Conservation (phyloP, 2,888 invertebrate species). For the Ornithoptera priamus region DNA sequence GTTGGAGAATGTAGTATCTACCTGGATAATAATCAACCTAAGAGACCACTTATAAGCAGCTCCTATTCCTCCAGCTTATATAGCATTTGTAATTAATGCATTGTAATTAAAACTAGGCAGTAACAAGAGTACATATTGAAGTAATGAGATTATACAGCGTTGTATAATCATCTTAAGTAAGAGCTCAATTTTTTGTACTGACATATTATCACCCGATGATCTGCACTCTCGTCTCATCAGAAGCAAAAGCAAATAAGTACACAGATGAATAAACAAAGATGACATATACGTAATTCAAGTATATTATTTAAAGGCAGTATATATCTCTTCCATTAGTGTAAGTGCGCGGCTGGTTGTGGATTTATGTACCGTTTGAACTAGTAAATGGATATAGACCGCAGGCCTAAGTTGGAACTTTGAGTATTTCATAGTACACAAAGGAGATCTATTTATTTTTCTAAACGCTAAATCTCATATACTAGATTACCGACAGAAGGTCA, state of each 20-base stretch:
- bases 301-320: conserved; percentile 6
- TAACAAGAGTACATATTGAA: too few species aligned
- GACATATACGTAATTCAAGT: neutral
- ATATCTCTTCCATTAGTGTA: conserved; percentile 25
- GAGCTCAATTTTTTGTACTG: too few species aligned
- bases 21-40: too few species aligned
- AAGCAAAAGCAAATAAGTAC: neutral
- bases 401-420: neutral
- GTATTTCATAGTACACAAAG: neutral
- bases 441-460: neutral
- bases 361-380: conserved; percentile 25
- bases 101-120: too few species aligned
- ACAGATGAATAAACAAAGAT: neutral
- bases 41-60: neutral
- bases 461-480: neutral
- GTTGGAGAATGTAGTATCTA: neutral
- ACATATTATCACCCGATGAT: too few species aligned
- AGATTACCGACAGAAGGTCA: neutral
- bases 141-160: too few species aligned
- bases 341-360: conserved; percentile 20
- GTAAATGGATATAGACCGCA: conserved; percentile 26
- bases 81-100: neutral
- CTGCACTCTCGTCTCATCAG: too few species aligned
- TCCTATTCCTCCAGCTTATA: neutral
- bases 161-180: too few species aligned